Evolutionary conservation across 2,888 invertebrate species (phyloP).

Genomic region (Pristionchus fissidentatus): DNA sequence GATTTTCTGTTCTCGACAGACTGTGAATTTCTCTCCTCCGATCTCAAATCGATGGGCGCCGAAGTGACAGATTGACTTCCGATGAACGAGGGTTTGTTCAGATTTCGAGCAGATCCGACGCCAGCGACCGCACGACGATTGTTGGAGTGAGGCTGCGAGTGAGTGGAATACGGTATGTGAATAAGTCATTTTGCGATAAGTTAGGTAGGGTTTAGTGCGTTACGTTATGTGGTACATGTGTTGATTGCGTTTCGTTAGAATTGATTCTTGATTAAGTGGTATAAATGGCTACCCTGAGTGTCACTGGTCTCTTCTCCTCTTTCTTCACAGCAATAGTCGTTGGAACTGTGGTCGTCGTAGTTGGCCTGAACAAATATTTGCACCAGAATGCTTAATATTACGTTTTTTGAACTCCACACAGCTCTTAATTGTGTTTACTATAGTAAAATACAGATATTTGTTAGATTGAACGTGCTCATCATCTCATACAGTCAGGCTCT

Average conservation of each 20-base stretch:
- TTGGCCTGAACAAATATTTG: not conserved
- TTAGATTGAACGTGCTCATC: too few species aligned
- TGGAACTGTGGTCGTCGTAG: not conserved
- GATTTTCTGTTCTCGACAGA: slow-evolving; percentile 25
- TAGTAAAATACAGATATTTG: too few species aligned
- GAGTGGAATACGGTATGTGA: not conserved
- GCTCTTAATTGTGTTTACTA: too few species aligned
- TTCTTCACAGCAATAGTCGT: slow-evolving; percentile 28
- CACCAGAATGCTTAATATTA: too few species aligned
- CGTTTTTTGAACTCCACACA: too few species aligned
- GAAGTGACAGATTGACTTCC: slow-evolving; percentile 5
- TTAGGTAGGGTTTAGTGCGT: not conserved
- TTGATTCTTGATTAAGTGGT: not conserved
- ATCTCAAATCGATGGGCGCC: not conserved
- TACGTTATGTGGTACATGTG: not conserved
- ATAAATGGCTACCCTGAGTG: slow-evolving; percentile 7
- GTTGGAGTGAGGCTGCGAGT: slow-evolving; percentile 9
- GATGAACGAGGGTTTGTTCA: slow-evolving; percentile 10
- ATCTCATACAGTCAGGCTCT: too few species aligned
- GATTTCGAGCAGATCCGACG: slow-evolving; percentile 13
- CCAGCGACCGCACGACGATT: slow-evolving; percentile 30
- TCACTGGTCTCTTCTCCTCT: slow-evolving; percentile 21
- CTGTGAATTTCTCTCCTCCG: slow-evolving; percentile 5
- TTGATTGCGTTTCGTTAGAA: not conserved
- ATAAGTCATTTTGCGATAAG: not conserved